Conservation (phyloP, 2,888 invertebrate genomes). For the Phragmatobia fuliginosa region DNA sequence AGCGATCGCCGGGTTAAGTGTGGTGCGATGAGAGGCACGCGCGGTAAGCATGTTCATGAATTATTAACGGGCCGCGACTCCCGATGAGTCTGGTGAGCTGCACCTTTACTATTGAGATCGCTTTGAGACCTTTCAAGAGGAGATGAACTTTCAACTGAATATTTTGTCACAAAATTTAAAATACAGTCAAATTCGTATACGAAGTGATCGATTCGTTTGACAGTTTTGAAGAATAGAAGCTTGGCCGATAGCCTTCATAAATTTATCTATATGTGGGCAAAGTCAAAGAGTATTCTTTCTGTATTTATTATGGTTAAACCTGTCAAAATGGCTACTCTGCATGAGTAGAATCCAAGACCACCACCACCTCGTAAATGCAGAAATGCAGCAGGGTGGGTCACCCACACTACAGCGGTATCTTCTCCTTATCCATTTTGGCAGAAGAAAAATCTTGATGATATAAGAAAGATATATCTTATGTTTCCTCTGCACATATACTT, state of each 20-base stretch:
- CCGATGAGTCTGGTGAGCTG: conserved; percentile 67
- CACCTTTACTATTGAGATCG: conserved; percentile 74
- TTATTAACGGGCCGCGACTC: conserved; percentile 72
- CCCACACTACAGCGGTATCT: too few species aligned
- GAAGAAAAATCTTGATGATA: not conserved
- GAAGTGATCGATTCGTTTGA: conserved; percentile 28
- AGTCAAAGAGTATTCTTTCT: too few species aligned
- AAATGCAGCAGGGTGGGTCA: too few species aligned
- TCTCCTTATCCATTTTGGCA: too few species aligned
- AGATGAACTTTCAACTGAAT: conserved; percentile 50
- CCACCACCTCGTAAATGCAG: too few species aligned
- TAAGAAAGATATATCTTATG: rapidly evolving
- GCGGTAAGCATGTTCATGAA: conserved; percentile 77
- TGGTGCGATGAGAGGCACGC: conserved; percentile 66
- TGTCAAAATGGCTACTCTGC: too few species aligned
- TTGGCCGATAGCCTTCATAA: too few species aligned
- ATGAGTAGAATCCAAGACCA: too few species aligned
- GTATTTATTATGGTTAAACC: too few species aligned
- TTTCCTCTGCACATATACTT: not conserved
- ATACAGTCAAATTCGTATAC: conserved; percentile 40
- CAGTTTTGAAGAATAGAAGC: conserved; percentile 10
- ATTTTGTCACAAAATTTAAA: conserved; percentile 23
- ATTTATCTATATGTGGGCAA: too few species aligned
- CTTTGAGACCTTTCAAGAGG: conserved; percentile 62
- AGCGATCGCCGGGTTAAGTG: conserved; percentile 68